Evolutionary conservation across 2,888 invertebrate species (phyloP).

Genomic region (Seira ritae): DNA sequence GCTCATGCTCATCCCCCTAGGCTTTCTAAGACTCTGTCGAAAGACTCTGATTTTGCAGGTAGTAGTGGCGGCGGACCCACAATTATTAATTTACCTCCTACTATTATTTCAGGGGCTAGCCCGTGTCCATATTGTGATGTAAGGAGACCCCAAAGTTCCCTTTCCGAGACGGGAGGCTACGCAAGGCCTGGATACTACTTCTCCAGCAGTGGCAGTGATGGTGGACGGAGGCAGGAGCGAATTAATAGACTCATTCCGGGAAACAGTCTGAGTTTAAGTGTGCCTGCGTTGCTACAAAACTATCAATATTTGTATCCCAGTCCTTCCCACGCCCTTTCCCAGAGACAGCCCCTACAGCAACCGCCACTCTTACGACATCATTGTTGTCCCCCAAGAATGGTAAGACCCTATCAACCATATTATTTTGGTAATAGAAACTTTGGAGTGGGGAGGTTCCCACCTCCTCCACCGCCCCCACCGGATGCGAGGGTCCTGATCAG

Average conservation of each 20-base stretch:
- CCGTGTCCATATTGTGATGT: constrained; percentile 70
- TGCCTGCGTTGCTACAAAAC: constrained; percentile 65
- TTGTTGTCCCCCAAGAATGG: constrained; percentile 29
- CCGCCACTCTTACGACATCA: constrained; percentile 31
- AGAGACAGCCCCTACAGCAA: constrained; percentile 30
- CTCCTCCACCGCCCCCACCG: constrained; percentile 32
- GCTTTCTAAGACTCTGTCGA: too few species aligned
- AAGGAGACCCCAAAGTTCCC: constrained; percentile 47
- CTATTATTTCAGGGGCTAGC: constrained; percentile 52
- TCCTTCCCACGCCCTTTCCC: too few species aligned
- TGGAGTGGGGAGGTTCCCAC: neutral
- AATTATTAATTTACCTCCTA: constrained; percentile 55
- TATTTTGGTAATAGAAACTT: constrained; percentile 4
- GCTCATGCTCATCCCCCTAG: too few species aligned
- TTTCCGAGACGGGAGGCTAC: constrained; percentile 30
- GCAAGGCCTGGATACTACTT: too few species aligned
- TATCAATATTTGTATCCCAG: too few species aligned
- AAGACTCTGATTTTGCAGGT: too few species aligned
- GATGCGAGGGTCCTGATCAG: constrained; percentile 44
- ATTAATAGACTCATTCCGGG: constrained; percentile 27
- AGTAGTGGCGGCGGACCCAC: constrained; percentile 50
- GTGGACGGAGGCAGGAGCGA: constrained; percentile 16
- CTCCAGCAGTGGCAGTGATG: too few species aligned
- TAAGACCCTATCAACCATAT: too few species aligned
- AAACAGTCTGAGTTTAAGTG: constrained; percentile 64